Evolutionary conservation across 2,797 vertebrate genomes (phyloP).

Genomic region (Staurois parvus): DNA sequence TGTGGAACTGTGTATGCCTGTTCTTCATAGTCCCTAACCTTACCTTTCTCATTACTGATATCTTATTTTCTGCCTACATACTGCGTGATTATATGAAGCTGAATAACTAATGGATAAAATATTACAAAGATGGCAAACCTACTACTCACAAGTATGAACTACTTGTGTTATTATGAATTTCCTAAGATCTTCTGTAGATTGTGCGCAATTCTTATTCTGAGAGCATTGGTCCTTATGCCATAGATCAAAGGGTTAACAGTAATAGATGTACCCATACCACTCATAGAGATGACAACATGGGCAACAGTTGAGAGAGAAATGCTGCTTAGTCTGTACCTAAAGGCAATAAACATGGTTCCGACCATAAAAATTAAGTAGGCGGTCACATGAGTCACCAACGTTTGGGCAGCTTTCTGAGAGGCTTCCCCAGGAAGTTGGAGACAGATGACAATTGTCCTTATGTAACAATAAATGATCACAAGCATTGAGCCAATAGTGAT

Average conservation of each 20-base stretch:
- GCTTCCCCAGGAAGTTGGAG: neutral
- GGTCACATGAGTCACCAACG: slow-evolving; percentile 20
- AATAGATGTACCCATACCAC: neutral
- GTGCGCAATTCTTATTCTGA: neutral
- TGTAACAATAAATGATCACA: slow-evolving; percentile 7
- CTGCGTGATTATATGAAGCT: no score
- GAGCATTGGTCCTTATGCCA: slow-evolving; percentile 13
- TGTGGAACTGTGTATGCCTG: no score
- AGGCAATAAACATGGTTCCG: neutral
- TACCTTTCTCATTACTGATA: no score
- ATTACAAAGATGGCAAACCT: no score
- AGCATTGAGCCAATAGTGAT: neutral
- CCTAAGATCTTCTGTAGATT: neutral
- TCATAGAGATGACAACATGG: neutral
- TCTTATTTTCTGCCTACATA: no score
- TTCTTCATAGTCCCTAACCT: no score
- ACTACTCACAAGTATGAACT: no score
- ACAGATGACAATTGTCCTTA: slow-evolving; percentile 25
- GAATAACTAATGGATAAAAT: no score
- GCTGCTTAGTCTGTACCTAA: neutral
- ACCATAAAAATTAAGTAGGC: slow-evolving; percentile 6
- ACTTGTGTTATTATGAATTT: neutral
- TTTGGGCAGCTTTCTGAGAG: slow-evolving; percentile 24
- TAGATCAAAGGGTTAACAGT: neutral
- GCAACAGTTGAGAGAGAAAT: neutral